phyloP scores from a whole-genome alignment of 1,140 invertebrate species.

The Drosophila ohnishii region DNA sequence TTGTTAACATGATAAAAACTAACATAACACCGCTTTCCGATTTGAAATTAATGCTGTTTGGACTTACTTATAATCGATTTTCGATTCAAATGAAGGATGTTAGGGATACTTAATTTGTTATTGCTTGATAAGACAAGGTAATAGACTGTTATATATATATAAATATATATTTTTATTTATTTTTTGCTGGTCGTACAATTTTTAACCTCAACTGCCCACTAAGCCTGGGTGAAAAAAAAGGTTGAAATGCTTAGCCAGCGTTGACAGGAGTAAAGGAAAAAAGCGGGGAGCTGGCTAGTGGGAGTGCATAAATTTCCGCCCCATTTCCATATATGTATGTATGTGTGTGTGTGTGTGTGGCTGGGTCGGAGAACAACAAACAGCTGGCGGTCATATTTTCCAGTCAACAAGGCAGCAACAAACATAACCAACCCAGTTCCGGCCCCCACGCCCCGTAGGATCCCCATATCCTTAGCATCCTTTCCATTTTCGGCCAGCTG shows the following conservation, averaged over 20 bases:
- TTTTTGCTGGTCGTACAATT: not conserved
- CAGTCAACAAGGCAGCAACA: slow-evolving; percentile 78
- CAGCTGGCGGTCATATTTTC: slow-evolving; percentile 77
- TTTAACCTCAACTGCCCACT: slow-evolving; percentile 9
- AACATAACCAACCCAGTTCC: slow-evolving; percentile 45
- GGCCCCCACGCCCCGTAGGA: not conserved
- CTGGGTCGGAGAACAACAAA: slow-evolving; percentile 56
- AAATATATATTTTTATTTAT: not conserved
- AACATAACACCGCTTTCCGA: too few relatives aligned
- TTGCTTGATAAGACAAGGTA: not conserved
- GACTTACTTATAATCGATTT: not conserved
- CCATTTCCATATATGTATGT: slow-evolving; percentile 4
- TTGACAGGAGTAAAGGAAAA: slow-evolving; percentile 39
- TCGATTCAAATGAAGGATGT: too few relatives aligned
- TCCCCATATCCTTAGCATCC: slow-evolving; percentile 17
- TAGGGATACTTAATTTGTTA: not conserved
- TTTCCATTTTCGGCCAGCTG: slow-evolving; percentile 40
- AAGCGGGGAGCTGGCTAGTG: not conserved
- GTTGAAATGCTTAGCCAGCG: slow-evolving; percentile 32
- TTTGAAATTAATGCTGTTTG: not conserved
- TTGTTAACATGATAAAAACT: too few relatives aligned
- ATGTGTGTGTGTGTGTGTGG: slow-evolving; percentile 19
- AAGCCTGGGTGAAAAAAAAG: slow-evolving; percentile 2
- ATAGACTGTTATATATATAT: not conserved
- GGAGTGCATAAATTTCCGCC: slow-evolving; percentile 52